Percentiles rank a stretch among this genome's conserved stretches.
These are phyloP conservation scores for Lynx canadensis DNA, from an alignment of 2,113 vertebrate genomes.

Conservation along the genomic window DNA sequence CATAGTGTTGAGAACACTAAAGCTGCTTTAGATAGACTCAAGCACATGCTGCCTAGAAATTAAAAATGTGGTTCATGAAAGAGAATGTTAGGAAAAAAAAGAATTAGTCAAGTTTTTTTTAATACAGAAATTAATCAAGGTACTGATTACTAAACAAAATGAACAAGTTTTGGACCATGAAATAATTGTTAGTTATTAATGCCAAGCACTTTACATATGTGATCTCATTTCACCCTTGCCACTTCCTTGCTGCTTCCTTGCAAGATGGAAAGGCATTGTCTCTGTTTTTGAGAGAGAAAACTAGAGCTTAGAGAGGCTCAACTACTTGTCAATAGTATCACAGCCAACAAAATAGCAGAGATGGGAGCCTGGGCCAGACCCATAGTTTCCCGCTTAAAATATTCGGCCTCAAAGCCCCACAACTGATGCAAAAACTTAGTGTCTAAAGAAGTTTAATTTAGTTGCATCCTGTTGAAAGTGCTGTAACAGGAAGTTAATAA, in stretches of 20 bases:
- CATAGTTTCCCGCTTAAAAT: background rate
- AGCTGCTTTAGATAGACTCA: background rate
- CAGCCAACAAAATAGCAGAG: background rate
- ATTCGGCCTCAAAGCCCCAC: background rate
- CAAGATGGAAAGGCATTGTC: background rate
- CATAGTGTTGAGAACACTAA: background rate
- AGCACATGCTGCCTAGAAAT: background rate
- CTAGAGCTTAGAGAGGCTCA: background rate
- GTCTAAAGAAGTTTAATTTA: background rate
- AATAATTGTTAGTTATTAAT: background rate
- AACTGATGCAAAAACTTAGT: background rate
- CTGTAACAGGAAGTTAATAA: background rate
- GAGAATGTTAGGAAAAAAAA: background rate
- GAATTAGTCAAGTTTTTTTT: background rate
- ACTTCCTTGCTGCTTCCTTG: background rate
- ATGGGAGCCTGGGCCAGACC: background rate
- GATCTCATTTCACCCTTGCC: background rate
- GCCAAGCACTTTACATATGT: background rate
- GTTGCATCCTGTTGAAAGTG: background rate
- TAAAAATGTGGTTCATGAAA: background rate
- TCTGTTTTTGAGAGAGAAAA: background rate
- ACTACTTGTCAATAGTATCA: background rate
- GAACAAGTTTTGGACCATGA: background rate
- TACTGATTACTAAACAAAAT: background rate
- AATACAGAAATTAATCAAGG: background rate